Base-by-base conservation (phyloP, 2,888 invertebrate species). In the Scaptomyza cyrtandrae region DNA sequence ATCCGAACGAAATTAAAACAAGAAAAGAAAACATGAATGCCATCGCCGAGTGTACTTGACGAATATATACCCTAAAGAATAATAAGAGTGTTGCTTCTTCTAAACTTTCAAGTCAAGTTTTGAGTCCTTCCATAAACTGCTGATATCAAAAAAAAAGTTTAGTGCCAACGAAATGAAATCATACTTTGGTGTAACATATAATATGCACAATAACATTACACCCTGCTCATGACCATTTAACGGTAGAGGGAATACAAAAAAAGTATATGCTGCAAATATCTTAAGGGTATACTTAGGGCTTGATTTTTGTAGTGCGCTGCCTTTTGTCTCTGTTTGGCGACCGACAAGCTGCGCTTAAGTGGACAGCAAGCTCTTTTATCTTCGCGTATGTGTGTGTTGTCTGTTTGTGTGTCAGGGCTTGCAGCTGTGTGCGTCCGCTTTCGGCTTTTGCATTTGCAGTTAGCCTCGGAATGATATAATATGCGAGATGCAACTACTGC, bases 211-310 rank as follows among this genome's bases (percentile, higher is more conserved):
- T 16, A 16, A 24, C 7, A 13, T 37, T 24, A 44, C 14, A 24
- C 16, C 24, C n/a, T 5, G 11, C 6, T 2, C 7, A 37, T 6
- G 24, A 2, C 9, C 9, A 13, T 5, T 3, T 43, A 10, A 29
- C 10, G 19, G 5, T 6, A 43, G 19, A 37, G 44, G 44, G 55
- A 31, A 27, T 24, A 7, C n/a, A 44, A 56, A 48, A 48, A 55
- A 55, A 41, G 48, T 66, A 68, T 71, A 78, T 75, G 64, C 66
- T 87, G 79, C 71, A 87, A 82, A 87, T 86, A 88, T 74, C 89
- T 88, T 89, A 59, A 61, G 88, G 89, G 89, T 78, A 67, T 77
- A 80, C 86, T 85, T 87, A 85, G 77, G 69, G 88, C 86, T 71
- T 79, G 83, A 85, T 82, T 85, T 85, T 81, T 86, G 69, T 67